Conservation (phyloP, 2,888 invertebrate genomes). For the Erannis defoliaria region DNA sequence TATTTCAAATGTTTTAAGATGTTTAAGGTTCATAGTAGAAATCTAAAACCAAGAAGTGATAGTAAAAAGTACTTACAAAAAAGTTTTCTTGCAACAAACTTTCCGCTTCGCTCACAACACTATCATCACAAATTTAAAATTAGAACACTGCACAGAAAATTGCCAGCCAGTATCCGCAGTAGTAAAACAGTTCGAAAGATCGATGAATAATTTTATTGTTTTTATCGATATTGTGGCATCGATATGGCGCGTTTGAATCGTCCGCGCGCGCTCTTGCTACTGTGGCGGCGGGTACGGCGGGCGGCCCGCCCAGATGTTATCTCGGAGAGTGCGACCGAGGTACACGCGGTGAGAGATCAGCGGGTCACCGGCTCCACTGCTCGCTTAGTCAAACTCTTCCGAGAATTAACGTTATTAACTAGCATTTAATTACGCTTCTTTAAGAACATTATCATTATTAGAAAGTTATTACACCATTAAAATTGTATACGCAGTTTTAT, state of each 20-base stretch:
- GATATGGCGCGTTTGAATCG: slow-evolving; percentile 58
- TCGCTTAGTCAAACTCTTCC: background rate
- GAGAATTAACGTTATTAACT: slow-evolving; percentile 1
- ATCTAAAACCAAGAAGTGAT: background rate
- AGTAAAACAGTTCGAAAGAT: slow-evolving; percentile 39
- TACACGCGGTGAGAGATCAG: slow-evolving; percentile 44
- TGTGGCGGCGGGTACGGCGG: slow-evolving; percentile 58
- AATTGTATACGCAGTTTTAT: background rate
- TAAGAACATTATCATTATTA: background rate
- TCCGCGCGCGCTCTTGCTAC: slow-evolving; percentile 67
- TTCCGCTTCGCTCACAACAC: slow-evolving; percentile 40
- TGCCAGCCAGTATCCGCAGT: slow-evolving; percentile 40
- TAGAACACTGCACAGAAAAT: slow-evolving; percentile 36
- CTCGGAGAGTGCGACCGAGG: slow-evolving; percentile 52
- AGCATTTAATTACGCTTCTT: background rate
- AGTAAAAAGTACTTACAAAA: slow-evolving; percentile 54
- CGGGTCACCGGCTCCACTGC: slow-evolving; percentile 12
- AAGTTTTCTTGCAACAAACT: slow-evolving; percentile 57
- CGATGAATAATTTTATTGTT: slow-evolving; percentile 20
- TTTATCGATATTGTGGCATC: slow-evolving; percentile 37
- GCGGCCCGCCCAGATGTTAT: slow-evolving; percentile 80
- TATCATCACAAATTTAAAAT: slow-evolving; percentile 52
- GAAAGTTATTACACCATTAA: no score
- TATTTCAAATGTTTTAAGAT: no score
- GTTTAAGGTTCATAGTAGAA: no score